phyloP scores from a whole-genome alignment of 2,797 vertebrate genomes.

The Amazona ochrocephala region DNA sequence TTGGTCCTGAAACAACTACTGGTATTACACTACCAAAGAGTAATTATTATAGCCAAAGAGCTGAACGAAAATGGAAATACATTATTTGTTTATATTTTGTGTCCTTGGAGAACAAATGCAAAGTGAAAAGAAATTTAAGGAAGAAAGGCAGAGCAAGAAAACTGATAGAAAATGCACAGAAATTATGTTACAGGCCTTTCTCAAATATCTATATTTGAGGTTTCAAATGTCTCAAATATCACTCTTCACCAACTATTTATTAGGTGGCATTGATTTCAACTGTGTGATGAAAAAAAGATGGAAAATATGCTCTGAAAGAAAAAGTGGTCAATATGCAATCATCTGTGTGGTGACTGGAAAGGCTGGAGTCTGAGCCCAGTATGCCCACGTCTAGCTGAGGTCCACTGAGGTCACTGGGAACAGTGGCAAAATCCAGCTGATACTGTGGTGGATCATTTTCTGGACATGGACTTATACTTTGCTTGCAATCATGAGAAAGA shows the following conservation, averaged over 20 bases:
- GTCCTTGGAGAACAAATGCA: not conserved
- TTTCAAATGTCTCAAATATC: not conserved
- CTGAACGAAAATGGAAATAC: not conserved
- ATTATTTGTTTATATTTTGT: not conserved
- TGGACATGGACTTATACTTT: not conserved
- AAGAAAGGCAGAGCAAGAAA: not conserved
- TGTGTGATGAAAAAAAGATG: not conserved
- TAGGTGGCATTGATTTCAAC: not conserved
- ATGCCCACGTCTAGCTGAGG: not conserved
- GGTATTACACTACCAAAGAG: not conserved
- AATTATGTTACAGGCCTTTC: not conserved
- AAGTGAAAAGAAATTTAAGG: not conserved
- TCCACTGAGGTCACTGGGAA: not conserved
- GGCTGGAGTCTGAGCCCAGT: not conserved
- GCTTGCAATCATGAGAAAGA: slow-evolving; percentile 18
- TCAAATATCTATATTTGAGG: not conserved
- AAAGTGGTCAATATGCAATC: not conserved
- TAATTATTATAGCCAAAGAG: not conserved
- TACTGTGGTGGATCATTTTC: not conserved
- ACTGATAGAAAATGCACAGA: not conserved
- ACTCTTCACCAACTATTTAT: not conserved
- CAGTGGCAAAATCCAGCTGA: not conserved
- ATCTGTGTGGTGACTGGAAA: not conserved
- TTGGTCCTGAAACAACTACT: not conserved
- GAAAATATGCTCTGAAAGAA: not conserved